Conservation (phyloP, 2,113 vertebrate genomes). For the Ochotona curzoniae region DNA sequence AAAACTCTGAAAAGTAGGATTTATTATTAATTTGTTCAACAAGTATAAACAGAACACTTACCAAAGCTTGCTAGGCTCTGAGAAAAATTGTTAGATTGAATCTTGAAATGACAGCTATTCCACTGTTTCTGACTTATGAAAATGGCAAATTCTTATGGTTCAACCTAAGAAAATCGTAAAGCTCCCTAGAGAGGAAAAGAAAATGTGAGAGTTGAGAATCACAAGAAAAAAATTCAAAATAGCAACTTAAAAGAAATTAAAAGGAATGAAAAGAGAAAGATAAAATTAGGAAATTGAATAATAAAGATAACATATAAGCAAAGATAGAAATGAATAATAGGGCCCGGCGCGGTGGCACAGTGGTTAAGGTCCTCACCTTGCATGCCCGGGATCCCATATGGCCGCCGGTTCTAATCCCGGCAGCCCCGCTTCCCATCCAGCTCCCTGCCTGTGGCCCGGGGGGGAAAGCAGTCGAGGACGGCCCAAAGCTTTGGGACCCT, state of each 20-base stretch:
- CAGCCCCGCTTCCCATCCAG: too few species aligned
- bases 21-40: not conserved
- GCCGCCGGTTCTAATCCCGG: too few species aligned
- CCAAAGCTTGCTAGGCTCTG: not conserved
- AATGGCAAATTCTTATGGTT: not conserved
- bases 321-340: constrained; percentile 19
- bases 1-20: not conserved
- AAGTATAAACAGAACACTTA: constrained; percentile 13
- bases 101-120: not conserved
- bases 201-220: not conserved
- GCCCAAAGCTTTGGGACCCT: too few species aligned
- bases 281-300: not conserved
- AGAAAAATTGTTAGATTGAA: constrained; percentile 29
- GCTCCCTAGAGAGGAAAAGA: not conserved
- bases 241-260: too few species aligned
- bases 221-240: not conserved
- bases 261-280: not conserved
- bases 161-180: constrained; percentile 33
- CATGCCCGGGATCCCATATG: too few species aligned
- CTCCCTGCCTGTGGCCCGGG: too few species aligned
- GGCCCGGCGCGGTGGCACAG: too few species aligned
- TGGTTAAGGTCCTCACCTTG: too few species aligned
- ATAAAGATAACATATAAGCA: not conserved
- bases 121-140: not conserved
- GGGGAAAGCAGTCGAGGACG: too few species aligned